A percentile compares a stretch with the other conserved stretches of the same genome.
These are phyloP conservation scores for Harmothoe impar DNA, from an alignment of 2,888 invertebrate genomes.

Conservation along the genomic window DNA sequence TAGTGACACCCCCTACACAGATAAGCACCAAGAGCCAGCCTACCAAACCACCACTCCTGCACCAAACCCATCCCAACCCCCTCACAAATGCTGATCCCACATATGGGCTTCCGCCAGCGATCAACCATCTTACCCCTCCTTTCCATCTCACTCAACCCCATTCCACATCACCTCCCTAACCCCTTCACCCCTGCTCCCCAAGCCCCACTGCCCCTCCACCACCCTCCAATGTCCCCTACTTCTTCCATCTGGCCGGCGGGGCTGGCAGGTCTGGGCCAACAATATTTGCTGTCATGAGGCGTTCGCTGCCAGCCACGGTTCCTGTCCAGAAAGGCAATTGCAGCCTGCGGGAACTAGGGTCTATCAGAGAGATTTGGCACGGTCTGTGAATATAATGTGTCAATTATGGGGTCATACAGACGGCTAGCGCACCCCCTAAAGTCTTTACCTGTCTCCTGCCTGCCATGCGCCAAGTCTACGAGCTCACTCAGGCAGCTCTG, in stretches of 20 bases:
- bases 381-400: conserved; percentile 36
- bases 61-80: background rate
- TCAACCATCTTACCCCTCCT: background rate
- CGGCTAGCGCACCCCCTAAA: background rate
- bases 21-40: no score
- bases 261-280: conserved; percentile 25
- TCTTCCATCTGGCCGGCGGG: background rate
- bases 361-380: conserved; percentile 49
- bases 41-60: no score
- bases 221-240: background rate
- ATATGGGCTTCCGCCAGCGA: background rate
- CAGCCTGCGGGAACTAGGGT: background rate
- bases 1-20: background rate
- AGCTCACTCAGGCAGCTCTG: no score
- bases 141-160: background rate
- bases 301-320: background rate
- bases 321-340: conserved; percentile 45
- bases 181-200: background rate
- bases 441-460: conserved; percentile 18
- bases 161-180: background rate
- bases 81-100: background rate
- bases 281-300: conserved; percentile 41
- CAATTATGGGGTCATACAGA: conserved; percentile 40
- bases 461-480: background rate
- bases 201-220: background rate